Base-by-base conservation (phyloP, 1,140 invertebrate genomes). In the Anadara kagoshimensis region DNA sequence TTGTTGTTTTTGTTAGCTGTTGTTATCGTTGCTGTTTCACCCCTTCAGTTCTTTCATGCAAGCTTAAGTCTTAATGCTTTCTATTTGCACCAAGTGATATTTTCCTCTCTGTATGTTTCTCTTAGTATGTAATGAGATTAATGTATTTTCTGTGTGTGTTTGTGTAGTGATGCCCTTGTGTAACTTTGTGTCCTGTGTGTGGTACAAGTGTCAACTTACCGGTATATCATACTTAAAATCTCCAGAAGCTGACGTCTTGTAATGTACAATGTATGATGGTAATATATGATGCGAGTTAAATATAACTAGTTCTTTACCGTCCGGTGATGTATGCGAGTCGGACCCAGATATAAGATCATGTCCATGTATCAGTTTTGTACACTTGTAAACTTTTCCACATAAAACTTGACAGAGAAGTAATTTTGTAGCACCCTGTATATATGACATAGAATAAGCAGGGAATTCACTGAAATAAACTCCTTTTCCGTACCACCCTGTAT, bases 401-500 rank as follows among this genome's bases (percentile, higher is more conserved):
- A 86, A 68, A 12, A 86, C 80, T 61, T 86, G 85, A 78, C 83
- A 85, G 5, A 86, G 62, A 26, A 86, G 61, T 0, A 86, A 65
- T 64, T 80, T 81, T 0, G 71, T 71, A 0, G 77, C 57, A 10
- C 81, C 83, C 24, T 70, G 47, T n/a, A 85, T 85, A 65, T 86
- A 86, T 11, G 69, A 63, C 84, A 85, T 85, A 5, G 79, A 81
- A 54, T 84, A 85, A 18, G 44, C 65, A 0, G 84, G 84, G 49
- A 80, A 86, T 66, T 86, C 85, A 73, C 85, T 86, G 76, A 86
- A 86, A 71, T 86, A 86, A 4, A 85, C 82, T n/a, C 85, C 85
- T 45, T 80, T 79, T 0, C 84, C 84, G 53, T 83, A 83, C 75
- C 75, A 84, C 0, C 84, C 84, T 11, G 81, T 82, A 51, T 85